Evolutionary conservation across 2,888 invertebrate species (phyloP).

Genomic region (Frankliniella fusca): DNA sequence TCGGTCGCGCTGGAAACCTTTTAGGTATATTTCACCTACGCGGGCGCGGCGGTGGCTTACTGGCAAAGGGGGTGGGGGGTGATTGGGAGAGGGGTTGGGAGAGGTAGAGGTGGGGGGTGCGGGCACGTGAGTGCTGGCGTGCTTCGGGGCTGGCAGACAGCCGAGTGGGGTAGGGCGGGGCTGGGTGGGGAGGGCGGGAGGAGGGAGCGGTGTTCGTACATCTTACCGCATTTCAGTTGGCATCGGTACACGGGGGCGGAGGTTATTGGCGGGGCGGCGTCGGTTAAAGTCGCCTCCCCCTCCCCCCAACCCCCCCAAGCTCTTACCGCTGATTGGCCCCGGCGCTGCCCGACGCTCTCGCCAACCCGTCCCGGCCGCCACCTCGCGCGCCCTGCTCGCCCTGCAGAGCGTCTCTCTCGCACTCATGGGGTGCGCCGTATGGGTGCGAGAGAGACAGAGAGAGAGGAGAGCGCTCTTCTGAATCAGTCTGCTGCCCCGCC

Average conservation of each 20-base stretch:
- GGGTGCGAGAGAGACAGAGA: too few species aligned
- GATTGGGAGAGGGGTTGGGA: too few species aligned
- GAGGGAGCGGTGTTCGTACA: not conserved
- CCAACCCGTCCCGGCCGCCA: too few species aligned
- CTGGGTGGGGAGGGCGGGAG: not conserved
- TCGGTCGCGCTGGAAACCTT: too few species aligned
- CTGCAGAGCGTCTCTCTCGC: too few species aligned
- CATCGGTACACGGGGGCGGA: not conserved
- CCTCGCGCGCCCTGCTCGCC: too few species aligned
- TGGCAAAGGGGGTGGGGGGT: too few species aligned
- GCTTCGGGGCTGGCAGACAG: not conserved
- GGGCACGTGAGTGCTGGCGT: not conserved
- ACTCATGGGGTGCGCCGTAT: too few species aligned
- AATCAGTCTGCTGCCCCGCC: not conserved
- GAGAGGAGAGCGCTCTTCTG: too few species aligned
- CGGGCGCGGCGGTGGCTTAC: not conserved
- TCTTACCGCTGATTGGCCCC: not conserved
- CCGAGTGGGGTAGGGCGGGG: not conserved
- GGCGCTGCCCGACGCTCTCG: not conserved
- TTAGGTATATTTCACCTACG: not conserved
- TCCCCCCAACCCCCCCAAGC: too few species aligned
- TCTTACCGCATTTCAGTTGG: not conserved
- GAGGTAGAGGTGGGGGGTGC: too few species aligned
- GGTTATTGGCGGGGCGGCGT: not conserved
- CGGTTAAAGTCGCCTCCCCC: too few species aligned